Conservation (phyloP, 2,113 vertebrate species). For the Sebastes schlegelii region DNA sequence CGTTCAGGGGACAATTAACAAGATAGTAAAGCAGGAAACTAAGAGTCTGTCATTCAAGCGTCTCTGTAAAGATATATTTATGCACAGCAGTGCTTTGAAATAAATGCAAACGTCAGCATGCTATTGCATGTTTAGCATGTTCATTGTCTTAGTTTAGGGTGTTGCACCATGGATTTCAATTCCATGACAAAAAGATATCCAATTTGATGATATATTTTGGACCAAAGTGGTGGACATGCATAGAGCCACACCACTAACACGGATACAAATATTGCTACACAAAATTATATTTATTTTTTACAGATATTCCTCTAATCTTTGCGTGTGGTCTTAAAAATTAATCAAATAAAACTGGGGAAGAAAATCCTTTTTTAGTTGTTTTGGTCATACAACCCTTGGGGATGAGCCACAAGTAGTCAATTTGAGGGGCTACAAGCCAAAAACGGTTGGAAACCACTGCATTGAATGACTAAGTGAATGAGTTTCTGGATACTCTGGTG, state of each 20-base stretch:
- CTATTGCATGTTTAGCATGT: neutral
- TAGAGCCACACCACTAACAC: neutral
- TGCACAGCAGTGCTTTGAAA: no score
- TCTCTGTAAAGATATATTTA: neutral
- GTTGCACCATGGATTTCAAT: neutral
- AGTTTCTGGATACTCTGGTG: neutral
- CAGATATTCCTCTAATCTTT: neutral
- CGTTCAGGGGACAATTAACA: neutral
- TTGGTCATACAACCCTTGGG: no score
- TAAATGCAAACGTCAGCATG: no score
- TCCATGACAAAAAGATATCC: neutral
- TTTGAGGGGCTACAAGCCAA: neutral
- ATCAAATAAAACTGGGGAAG: neutral
- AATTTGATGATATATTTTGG: neutral
- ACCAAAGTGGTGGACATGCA: no score
- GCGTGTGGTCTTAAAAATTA: neutral
- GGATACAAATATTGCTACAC: neutral
- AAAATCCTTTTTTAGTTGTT: neutral
- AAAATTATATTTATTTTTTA: neutral
- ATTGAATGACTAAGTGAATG: neutral
- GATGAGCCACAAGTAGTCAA: neutral
- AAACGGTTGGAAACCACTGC: neutral
- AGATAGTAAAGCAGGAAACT: slow-evolving; percentile 7
- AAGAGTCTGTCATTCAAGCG: neutral
- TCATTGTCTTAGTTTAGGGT: neutral